A percentile compares a stretch with the other conserved stretches of the same genome.
These are phyloP conservation scores for Globodera ellingtonae DNA, from an alignment of 1,140 invertebrate species.

Conservation along the genomic window DNA sequence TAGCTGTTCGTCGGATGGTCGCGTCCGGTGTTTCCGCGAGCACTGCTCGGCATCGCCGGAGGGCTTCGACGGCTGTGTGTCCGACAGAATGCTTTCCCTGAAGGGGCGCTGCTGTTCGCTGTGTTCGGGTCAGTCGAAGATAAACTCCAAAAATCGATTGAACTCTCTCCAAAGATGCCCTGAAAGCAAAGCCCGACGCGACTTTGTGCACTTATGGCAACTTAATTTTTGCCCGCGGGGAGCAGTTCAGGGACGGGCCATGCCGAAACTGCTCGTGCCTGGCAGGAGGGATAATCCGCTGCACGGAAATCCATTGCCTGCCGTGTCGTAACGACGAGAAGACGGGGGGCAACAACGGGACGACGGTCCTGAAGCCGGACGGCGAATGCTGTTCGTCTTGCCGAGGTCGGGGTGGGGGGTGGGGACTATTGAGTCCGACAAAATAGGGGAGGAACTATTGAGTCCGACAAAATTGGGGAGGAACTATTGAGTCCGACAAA, in stretches of 20 bases:
- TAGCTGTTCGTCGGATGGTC: slow-evolving; percentile 2
- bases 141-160: background rate
- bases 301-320: slow-evolving; percentile 31
- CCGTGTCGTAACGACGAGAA: slow-evolving; percentile 1
- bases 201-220: slow-evolving; percentile 27
- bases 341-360: background rate
- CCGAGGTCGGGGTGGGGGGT: background rate
- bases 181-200: slow-evolving; percentile 5
- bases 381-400: background rate
- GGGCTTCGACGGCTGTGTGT: slow-evolving; percentile 13
- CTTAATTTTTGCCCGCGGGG: slow-evolving; percentile 22
- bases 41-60: slow-evolving; percentile 12
- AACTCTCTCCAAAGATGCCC: slow-evolving; percentile 2
- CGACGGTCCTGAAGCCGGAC: background rate
- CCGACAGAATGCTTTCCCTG: slow-evolving; percentile 28
- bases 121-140: slow-evolving; percentile 40
- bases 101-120: slow-evolving; percentile 44
- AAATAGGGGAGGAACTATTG: too few relatives aligned
- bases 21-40: background rate
- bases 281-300: slow-evolving; percentile 23
- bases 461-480: too few relatives aligned
- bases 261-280: slow-evolving; percentile 37
- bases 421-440: too few relatives aligned
- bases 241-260: slow-evolving; percentile 33
- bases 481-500: too few relatives aligned